Conservation (phyloP, 1,140 invertebrate genomes). For the Anthonomus grandis region DNA sequence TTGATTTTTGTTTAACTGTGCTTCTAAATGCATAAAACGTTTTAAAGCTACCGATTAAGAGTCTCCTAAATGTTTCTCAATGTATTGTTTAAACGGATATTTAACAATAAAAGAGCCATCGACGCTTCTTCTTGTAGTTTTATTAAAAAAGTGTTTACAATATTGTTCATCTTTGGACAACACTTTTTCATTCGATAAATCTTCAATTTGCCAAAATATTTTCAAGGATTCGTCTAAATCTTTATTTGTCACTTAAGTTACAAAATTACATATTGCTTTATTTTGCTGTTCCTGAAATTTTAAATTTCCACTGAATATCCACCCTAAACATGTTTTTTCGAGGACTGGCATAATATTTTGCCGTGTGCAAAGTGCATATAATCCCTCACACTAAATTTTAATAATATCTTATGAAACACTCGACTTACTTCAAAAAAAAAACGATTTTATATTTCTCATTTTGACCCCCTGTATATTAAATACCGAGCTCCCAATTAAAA, state of each 20-base stretch:
- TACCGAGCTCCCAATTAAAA: too few species aligned
- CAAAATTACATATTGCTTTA: conserved; percentile 10
- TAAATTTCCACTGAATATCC: conserved; percentile 25
- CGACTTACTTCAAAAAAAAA: too few species aligned
- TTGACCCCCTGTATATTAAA: too few species aligned
- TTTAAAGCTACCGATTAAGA: conserved; percentile 10
- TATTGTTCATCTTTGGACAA: conserved; percentile 11
- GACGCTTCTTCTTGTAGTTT: conserved; percentile 2
- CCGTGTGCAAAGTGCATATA: too few species aligned
- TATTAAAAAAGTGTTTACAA: conserved; percentile 10
- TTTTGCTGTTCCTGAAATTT: not conserved
- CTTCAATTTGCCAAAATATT: conserved; percentile 21
- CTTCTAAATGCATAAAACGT: conserved; percentile 13
- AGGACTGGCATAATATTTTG: conserved; percentile 28
- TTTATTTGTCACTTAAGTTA: conserved; percentile 2
- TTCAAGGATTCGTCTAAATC: conserved; percentile 12
- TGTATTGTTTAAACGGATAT: conserved; percentile 12
- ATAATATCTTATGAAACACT: too few species aligned
- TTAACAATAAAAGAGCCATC: conserved; percentile 9
- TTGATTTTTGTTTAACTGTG: not conserved
- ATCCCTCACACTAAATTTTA: too few species aligned
- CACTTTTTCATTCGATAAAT: conserved; percentile 1
- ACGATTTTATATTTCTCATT: too few species aligned
- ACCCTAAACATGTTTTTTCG: conserved; percentile 40
- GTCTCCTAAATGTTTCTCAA: conserved; percentile 8